These are phyloP conservation scores for Discoglossus pictus DNA, from an alignment of 2,797 vertebrate species.

Conservation along the genomic window DNA sequence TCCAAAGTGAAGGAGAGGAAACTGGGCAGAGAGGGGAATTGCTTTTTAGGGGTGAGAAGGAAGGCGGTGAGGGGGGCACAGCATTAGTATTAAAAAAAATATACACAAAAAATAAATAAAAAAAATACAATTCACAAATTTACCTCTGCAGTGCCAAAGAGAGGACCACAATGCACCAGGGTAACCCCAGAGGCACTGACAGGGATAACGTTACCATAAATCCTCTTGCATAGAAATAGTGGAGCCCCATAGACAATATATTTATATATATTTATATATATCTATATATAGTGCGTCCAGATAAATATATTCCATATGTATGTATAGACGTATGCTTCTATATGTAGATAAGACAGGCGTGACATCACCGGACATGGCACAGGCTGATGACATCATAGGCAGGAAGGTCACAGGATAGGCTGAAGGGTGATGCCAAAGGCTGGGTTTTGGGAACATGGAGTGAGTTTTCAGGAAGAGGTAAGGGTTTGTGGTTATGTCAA, in stretches of 20 bases:
- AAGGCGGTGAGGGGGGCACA: slow-evolving; percentile 1
- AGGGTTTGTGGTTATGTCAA: slow-evolving; percentile 34
- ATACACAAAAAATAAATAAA: slow-evolving; percentile 42
- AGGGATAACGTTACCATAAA: slow-evolving; percentile 39
- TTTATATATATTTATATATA: slow-evolving; percentile 52
- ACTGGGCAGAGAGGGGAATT: too few species aligned
- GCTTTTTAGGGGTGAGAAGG: background rate
- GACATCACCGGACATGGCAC: slow-evolving; percentile 42
- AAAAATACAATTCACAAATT: slow-evolving; percentile 45
- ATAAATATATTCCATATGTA: slow-evolving; percentile 47
- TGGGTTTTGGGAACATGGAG: slow-evolving; percentile 28
- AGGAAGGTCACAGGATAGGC: slow-evolving; percentile 15
- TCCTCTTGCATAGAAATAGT: slow-evolving; percentile 52
- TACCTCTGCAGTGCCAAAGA: slow-evolving; percentile 29
- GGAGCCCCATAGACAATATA: slow-evolving; percentile 49
- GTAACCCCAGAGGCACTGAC: slow-evolving; percentile 22
- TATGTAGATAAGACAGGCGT: slow-evolving; percentile 46
- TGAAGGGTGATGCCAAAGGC: slow-evolving; percentile 8
- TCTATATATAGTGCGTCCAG: slow-evolving; percentile 42
- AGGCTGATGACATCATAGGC: slow-evolving; percentile 47
- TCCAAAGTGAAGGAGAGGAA: too few species aligned
- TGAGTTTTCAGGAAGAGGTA: slow-evolving; percentile 24
- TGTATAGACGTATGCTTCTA: slow-evolving; percentile 47
- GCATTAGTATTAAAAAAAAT: slow-evolving; percentile 44
- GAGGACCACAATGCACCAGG: slow-evolving; percentile 24